Evolutionary conservation across 2,888 invertebrate species (phyloP), one percentile per base, ranked within the genome.

Genomic region (Phalangium opilio): DNA sequence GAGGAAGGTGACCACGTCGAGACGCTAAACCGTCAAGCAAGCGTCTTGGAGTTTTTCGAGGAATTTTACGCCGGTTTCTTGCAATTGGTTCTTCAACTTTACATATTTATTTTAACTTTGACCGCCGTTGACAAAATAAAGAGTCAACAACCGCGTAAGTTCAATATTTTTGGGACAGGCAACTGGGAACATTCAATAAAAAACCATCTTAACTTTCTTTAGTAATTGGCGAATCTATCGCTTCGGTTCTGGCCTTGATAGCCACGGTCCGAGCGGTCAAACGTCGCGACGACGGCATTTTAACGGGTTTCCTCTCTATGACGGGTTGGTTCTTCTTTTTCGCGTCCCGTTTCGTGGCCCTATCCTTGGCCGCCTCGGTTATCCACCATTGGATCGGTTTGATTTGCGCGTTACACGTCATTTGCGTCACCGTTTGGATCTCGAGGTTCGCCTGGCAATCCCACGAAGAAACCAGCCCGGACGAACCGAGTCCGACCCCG

Each of bases 51-150:
- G 39, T 58, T 58, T 43, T 58, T 58, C 35, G 54, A 57, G 41
- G 56, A 58, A 32, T 58, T 58, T 42, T 58, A 58, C 41, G 54
- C 58, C 10, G 58, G 57, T 1, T 51, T 58, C 34, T 44, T 55
- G 8, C 57, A 56, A 41, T 39, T 58, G 5, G 32, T 57, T 8
- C 40, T 58, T 18, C 58, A 58, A 43, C 36, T 56, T n/a, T 57
- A 57, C 38, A 53, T 57, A 11, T 50, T 56, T n/a, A 49, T 53
- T 2, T 12, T 27, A 27, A 27, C 27, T 4, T 8, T 27, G 19
- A 42, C 2, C n/a, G 43, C 21, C 3, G 18, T 15, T 42, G 11
- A 21, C 12, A 19, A 12, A 20, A 43, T 34, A 15, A 20, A 18
- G 7, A 18, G 14, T 32, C 43, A 34, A 33, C 11, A 14, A n/a